Conservation (phyloP, 2,888 invertebrate species). For the Cloeon dipterum region DNA sequence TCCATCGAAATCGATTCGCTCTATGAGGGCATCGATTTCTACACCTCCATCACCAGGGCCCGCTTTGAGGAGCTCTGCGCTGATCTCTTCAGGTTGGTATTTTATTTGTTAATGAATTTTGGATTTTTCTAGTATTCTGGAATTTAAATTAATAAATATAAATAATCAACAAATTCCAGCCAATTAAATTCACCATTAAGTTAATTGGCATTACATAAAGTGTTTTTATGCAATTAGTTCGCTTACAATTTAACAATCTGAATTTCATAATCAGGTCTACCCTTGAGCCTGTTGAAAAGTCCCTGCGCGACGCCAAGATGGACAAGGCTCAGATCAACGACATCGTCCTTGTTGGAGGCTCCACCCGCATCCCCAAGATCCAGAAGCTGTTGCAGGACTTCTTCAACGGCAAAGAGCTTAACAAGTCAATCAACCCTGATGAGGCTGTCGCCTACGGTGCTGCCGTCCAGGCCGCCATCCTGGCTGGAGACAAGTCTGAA, state of each 20-base stretch:
- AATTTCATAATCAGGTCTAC: no score
- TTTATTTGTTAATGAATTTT: no score
- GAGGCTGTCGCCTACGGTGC: slow-evolving; percentile 46
- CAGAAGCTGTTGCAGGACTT: slow-evolving; percentile 31
- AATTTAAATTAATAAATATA: no score
- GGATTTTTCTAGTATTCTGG: no score
- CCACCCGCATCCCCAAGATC: slow-evolving; percentile 42
- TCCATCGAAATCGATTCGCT: slow-evolving; percentile 29
- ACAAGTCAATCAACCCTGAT: slow-evolving; percentile 48
- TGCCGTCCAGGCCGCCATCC: slow-evolving; percentile 36
- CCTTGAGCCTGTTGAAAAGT: slow-evolving; percentile 37
- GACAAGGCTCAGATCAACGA: slow-evolving; percentile 28
- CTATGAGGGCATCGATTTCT: slow-evolving; percentile 35
- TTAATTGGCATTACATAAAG: no score
- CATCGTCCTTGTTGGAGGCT: slow-evolving; percentile 37
- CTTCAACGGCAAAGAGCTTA: slow-evolving; percentile 32
- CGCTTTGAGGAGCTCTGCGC: slow-evolving; percentile 30
- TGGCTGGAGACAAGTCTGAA: slow-evolving; percentile 29
- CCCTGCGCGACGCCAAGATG: slow-evolving; percentile 35
- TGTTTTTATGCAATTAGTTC: no score
- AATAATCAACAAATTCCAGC: no score
- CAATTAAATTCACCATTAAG: no score
- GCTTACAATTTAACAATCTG: no score
- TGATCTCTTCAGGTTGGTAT: slow-evolving; percentile 29
- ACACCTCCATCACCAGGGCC: slow-evolving; percentile 34